phyloP scores from a whole-genome alignment of 2,113 vertebrate species.

The Corythaixoides concolor region DNA sequence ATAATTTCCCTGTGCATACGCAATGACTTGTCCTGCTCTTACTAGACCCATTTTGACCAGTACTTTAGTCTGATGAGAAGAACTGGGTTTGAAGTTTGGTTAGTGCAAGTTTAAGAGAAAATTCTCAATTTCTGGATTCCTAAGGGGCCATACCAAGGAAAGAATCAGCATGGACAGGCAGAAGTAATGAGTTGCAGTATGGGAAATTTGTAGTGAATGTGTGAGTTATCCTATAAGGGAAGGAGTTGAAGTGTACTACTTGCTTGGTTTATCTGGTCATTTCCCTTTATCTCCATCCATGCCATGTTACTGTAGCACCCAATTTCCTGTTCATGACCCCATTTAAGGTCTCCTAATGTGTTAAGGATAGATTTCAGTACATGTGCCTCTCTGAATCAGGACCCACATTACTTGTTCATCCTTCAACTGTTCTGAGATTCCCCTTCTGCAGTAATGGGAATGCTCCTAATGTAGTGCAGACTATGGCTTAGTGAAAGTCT shows the following conservation, averaged over 20 bases:
- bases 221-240: background rate
- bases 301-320: background rate
- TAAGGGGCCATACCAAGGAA: background rate
- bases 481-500: background rate
- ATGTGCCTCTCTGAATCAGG: background rate
- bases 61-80: background rate
- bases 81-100: background rate
- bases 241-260: background rate
- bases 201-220: background rate
- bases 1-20: background rate
- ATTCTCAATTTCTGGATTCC: background rate
- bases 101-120: background rate
- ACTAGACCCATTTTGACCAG: background rate
- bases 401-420: background rate
- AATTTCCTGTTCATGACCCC: background rate
- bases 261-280: background rate
- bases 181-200: background rate
- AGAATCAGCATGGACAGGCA: background rate
- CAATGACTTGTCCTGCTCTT: background rate
- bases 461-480: background rate
- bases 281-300: background rate
- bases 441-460: background rate
- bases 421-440: background rate
- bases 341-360: background rate
- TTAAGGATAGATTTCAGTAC: background rate